Base-by-base conservation (phyloP, 2,113 vertebrate genomes). In the Raphicerus campestris region DNA sequence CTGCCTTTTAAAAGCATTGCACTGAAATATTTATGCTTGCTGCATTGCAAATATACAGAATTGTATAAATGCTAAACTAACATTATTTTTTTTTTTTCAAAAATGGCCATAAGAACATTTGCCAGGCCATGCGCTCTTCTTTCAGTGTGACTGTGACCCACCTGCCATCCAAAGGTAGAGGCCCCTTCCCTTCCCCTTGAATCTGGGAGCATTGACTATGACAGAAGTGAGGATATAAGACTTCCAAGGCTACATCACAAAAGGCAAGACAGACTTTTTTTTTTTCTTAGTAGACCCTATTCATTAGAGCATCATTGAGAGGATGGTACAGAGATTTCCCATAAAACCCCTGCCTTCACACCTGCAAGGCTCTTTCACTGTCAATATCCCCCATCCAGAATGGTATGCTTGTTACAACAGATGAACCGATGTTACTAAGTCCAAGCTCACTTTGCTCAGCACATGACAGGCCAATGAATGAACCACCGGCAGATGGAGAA, bases 11-110 rank as follows among this genome's bases (percentile, higher is more conserved):
- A 96, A 56, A 56, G 19, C 75, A 91, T 88, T 45, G 42, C 16
- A 19, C 61, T 97, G 20, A 97, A 97, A 96, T 88, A 97, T 89
- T 97, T 81, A 96, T 92, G 84, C 53, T 70, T 53, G 17, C 70
- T 86, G 35, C 51, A 55, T 63, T 94, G 70, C 78, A 78, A 77
- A 78, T 70, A 51, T 32, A 87, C 80, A 13, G 55, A 82, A 45
- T 60, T n/a, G n/a, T 28, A 80, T 86, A 85, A 91, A 83, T 91
- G 66, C 81, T 95, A 95, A 86, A n/a, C 45, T 47, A 80, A 32
- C 96, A 96, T 94, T 88, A 96, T 81, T 97, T 96, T 42, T 93
- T 97, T 63, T 35, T 30, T 66, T 11, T 22, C 77, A 56, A 30
- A 66, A 70, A 9, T 20, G 58, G 9, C 42, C 17, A 28, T 35